phyloP scores from a whole-genome alignment of 2,113 vertebrate genomes.

The Aphyosemion australe region DNA sequence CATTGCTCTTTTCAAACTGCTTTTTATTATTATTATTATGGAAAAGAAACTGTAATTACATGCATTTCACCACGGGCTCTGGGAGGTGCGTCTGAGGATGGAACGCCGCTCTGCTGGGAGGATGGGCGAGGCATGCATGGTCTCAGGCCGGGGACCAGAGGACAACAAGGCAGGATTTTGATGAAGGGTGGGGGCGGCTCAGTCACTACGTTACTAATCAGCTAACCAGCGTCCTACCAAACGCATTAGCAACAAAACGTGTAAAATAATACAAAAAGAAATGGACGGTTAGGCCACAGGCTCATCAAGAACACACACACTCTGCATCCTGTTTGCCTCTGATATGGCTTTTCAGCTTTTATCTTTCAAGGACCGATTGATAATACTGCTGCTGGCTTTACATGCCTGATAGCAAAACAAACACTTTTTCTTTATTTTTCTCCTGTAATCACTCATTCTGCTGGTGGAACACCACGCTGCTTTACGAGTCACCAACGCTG shows the following conservation, averaged over 20 bases:
- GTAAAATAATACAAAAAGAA: conserved; percentile 27
- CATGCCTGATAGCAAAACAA: conserved; percentile 33
- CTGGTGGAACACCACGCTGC: conserved; percentile 55
- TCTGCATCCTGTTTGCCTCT: conserved; percentile 35
- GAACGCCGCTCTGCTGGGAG: conserved; percentile 39
- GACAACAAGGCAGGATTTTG: conserved; percentile 6
- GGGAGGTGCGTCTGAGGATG: conserved; percentile 68
- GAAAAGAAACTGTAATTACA: conserved; percentile 89
- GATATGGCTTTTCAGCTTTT: conserved; percentile 71
- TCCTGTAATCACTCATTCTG: conserved; percentile 38
- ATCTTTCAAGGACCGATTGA: conserved; percentile 39
- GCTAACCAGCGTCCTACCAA: conserved; percentile 46
- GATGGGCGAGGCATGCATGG: conserved; percentile 19
- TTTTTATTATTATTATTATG: conserved; percentile 82
- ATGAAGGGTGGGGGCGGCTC: conserved; percentile 55
- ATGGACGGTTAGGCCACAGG: conserved; percentile 56
- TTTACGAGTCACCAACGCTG: too few species aligned
- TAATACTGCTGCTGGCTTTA: conserved; percentile 76
- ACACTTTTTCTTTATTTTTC: too few species aligned
- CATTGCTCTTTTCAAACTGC: conserved; percentile 85
- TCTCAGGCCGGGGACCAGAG: conserved; percentile 9
- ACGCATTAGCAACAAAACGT: conserved; percentile 45
- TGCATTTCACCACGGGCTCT: conserved; percentile 86
- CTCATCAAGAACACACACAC: conserved; percentile 11
- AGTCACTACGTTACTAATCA: conserved; percentile 49